These are phyloP conservation scores for Potamilus streckersoni DNA, from an alignment of 1,140 invertebrate species.

Conservation along the genomic window DNA sequence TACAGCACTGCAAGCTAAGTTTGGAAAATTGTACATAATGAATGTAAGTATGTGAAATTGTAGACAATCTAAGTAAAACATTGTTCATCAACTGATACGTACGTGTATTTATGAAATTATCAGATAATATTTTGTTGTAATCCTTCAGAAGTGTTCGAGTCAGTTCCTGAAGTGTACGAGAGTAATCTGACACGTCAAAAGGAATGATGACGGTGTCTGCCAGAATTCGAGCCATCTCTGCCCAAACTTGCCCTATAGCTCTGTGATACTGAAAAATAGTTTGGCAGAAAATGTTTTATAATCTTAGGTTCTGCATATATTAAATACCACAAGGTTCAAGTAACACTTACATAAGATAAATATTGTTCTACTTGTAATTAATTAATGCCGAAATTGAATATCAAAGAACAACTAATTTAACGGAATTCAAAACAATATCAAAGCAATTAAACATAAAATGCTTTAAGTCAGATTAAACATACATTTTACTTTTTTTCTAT, in stretches of 20 bases:
- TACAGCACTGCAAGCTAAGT: too few species aligned
- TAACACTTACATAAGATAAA: not conserved
- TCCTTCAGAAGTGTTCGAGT: conserved; percentile 4
- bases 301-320: not conserved
- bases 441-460: too few species aligned
- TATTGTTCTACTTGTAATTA: not conserved
- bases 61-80: too few species aligned
- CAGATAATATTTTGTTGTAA: conserved; percentile 3
- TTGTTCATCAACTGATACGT: not conserved
- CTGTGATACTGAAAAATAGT: conserved; percentile 48
- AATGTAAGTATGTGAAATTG: too few species aligned
- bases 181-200: conserved; percentile 56
- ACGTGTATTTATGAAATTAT: conserved; percentile 19
- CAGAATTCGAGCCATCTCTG: conserved; percentile 60
- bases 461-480: too few species aligned
- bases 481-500: too few species aligned
- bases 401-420: too few species aligned
- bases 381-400: not conserved
- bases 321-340: not conserved
- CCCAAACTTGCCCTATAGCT: conserved; percentile 61
- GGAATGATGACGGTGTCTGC: conserved; percentile 66
- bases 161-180: conserved; percentile 22
- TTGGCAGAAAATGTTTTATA: not conserved
- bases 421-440: too few species aligned
- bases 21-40: too few species aligned